phyloP scores from a whole-genome alignment of 2,888 invertebrate species.

The Athrips mouffetella region DNA sequence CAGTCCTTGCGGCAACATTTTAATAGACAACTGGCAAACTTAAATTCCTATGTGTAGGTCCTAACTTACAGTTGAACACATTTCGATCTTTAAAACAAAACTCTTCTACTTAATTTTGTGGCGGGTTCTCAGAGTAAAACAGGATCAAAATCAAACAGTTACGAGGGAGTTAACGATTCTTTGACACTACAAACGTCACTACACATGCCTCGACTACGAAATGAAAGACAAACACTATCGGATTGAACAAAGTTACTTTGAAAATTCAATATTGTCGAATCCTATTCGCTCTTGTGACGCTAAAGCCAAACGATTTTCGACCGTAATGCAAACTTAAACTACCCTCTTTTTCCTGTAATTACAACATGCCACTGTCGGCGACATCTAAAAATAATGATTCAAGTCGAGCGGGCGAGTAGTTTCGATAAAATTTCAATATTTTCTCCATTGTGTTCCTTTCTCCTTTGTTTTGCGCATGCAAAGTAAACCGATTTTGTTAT shows the following conservation, averaged over 20 bases:
- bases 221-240: slow-evolving; percentile 21
- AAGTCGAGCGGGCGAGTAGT: not conserved
- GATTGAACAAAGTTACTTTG: slow-evolving; percentile 20
- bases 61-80: too few species aligned
- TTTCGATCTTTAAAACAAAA: too few species aligned
- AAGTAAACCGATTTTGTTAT: not conserved
- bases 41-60: too few species aligned
- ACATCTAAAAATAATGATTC: slow-evolving; percentile 8
- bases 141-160: slow-evolving; percentile 4
- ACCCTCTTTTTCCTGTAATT: not conserved
- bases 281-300: not conserved
- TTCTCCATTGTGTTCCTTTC: not conserved
- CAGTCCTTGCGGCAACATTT: too few species aligned
- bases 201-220: slow-evolving; percentile 13
- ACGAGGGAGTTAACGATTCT: slow-evolving; percentile 12
- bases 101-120: too few species aligned
- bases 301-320: not conserved
- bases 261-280: slow-evolving; percentile 20
- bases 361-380: not conserved
- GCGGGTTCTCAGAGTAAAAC: not conserved
- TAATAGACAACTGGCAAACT: too few species aligned
- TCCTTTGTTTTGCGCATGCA: slow-evolving; percentile 7
- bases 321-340: not conserved
- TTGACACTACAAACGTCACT: slow-evolving; percentile 14
- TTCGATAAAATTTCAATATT: slow-evolving; percentile 13